Evolutionary conservation across 2,888 invertebrate species (phyloP).

Genomic region (Pandemis corylana): DNA sequence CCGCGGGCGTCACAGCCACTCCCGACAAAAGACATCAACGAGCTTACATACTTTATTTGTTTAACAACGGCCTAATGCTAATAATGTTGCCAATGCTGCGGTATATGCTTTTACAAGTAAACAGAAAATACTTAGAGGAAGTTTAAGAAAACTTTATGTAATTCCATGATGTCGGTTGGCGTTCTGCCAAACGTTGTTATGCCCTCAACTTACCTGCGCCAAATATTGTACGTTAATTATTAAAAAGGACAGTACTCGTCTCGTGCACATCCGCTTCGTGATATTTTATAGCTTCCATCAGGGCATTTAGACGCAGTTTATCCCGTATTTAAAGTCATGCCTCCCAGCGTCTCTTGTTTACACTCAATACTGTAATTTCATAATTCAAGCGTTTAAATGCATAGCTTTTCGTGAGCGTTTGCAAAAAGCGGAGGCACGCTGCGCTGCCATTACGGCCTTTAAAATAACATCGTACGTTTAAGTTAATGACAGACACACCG

Average conservation of each 20-base stretch:
- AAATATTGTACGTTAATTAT: background rate
- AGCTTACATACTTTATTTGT: slow-evolving; percentile 20
- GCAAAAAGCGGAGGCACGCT: slow-evolving; percentile 74
- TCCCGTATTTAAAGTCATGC: slow-evolving; percentile 40
- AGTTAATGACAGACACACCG: slow-evolving; percentile 84
- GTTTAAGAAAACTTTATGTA: background rate
- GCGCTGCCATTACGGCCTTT: slow-evolving; percentile 81
- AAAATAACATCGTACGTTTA: slow-evolving; percentile 85
- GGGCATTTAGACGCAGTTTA: slow-evolving; percentile 11
- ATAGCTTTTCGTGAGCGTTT: slow-evolving; percentile 82
- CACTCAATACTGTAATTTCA: slow-evolving; percentile 83
- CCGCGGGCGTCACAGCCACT: slow-evolving; percentile 33
- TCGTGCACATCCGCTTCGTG: background rate
- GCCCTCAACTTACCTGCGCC: background rate
- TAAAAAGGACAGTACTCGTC: background rate
- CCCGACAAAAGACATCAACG: slow-evolving; percentile 48
- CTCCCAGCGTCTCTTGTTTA: slow-evolving; percentile 69
- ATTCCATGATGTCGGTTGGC: background rate
- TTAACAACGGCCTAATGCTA: slow-evolving; percentile 19
- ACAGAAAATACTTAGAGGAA: background rate
- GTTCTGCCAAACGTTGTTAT: background rate
- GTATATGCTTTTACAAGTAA: background rate
- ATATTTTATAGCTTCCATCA: slow-evolving; percentile 1
- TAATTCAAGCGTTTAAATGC: slow-evolving; percentile 85
- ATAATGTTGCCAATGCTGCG: slow-evolving; percentile 9